Conservation (phyloP, 2,888 invertebrate genomes). For the Drosophila multiciliata region DNA sequence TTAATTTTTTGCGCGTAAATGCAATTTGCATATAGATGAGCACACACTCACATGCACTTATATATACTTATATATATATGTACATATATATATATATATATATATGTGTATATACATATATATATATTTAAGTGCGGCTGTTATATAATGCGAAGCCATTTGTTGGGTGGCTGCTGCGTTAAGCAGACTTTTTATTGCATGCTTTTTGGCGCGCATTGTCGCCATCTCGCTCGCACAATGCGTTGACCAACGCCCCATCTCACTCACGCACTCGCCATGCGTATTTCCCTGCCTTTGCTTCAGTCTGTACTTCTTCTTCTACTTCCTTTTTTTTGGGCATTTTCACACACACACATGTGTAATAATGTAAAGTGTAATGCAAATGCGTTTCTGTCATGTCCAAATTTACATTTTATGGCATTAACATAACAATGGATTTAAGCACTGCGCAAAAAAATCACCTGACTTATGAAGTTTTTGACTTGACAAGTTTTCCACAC, state of each 20-base stretch:
- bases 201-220: slow-evolving; percentile 63
- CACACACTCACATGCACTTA: slow-evolving; percentile 8
- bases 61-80: slow-evolving; percentile 8
- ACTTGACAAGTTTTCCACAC: background rate
- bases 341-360: slow-evolving; percentile 6
- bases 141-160: slow-evolving; percentile 47
- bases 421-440: slow-evolving; percentile 6
- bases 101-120: slow-evolving; percentile 2
- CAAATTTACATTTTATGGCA: background rate
- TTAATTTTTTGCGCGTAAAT: slow-evolving; percentile 80
- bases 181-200: slow-evolving; percentile 53
- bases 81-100: slow-evolving; percentile 1
- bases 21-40: slow-evolving; percentile 77
- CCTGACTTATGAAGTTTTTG: background rate
- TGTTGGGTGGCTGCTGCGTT: slow-evolving; percentile 30
- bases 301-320: slow-evolving; percentile 55
- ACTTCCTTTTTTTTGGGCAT: slow-evolving; percentile 3
- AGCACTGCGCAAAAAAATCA: background rate
- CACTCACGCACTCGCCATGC: slow-evolving; percentile 8
- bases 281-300: slow-evolving; percentile 29
- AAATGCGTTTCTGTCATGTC: slow-evolving; percentile 9
- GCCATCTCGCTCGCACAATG: slow-evolving; percentile 43
- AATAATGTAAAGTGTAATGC: slow-evolving; percentile 24
- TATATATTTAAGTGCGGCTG: slow-evolving; percentile 1
- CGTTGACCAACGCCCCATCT: slow-evolving; percentile 37